Percentiles rank a stretch among this genome's conserved stretches.
Evolutionary conservation across 2,113 vertebrate species (phyloP).

Genomic region (Podarcis raffonei): DNA sequence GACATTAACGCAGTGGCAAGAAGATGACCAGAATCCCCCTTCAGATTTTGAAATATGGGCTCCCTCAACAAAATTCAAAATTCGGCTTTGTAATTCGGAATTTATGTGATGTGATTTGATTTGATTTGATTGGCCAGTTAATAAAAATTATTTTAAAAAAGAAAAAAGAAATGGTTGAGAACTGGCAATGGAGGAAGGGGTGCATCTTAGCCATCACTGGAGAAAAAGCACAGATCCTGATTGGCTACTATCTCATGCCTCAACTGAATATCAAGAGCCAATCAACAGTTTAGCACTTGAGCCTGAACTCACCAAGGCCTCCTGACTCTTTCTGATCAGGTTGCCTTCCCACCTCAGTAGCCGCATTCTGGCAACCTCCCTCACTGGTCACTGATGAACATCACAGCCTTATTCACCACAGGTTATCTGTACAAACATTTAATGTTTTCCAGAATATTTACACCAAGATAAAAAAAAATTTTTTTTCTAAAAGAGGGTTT

Average conservation of each 20-base stretch:
- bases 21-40: no score
- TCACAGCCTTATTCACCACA: background rate
- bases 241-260: background rate
- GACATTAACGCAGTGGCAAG: no score
- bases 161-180: background rate
- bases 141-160: no score
- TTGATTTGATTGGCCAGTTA: no score
- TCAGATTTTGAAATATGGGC: no score
- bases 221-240: background rate
- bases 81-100: no score
- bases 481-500: slow-evolving; percentile 51
- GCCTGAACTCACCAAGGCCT: background rate
- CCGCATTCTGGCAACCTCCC: background rate
- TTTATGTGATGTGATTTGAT: no score
- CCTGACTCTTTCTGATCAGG: background rate
- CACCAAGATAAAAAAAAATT: slow-evolving; percentile 31
- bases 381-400: background rate
- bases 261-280: background rate
- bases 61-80: no score
- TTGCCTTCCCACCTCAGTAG: background rate
- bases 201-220: background rate
- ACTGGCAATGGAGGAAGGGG: background rate
- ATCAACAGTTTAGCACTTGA: background rate
- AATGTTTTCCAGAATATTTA: slow-evolving; percentile 27
- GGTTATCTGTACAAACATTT: background rate